Percentiles rank a stretch among this genome's conserved stretches.
Conservation (phyloP, 1,140 invertebrate genomes). For the Pomacea maculata region DNA sequence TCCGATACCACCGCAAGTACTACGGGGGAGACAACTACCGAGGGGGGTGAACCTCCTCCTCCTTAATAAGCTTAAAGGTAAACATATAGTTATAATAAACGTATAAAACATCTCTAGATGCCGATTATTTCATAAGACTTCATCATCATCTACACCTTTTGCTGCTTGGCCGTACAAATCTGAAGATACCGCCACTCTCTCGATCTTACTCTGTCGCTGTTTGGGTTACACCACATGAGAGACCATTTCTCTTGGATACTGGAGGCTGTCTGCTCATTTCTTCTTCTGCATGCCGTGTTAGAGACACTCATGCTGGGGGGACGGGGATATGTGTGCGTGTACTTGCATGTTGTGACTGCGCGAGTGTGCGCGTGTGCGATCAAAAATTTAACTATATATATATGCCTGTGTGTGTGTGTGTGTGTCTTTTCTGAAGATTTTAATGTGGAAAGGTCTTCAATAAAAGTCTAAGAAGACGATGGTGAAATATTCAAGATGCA, state of each 20-base stretch:
- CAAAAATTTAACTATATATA: background rate
- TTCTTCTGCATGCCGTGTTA: too few relatives aligned
- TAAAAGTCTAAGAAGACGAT: background rate
- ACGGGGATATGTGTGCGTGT: too few relatives aligned
- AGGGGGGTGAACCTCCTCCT: too few relatives aligned
- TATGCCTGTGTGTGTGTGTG: slow-evolving; percentile 9
- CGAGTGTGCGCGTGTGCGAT: background rate
- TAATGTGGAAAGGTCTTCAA: background rate
- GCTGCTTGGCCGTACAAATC: background rate
- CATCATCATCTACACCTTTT: background rate
- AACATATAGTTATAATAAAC: background rate
- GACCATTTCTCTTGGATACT: too few relatives aligned
- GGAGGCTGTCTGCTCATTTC: too few relatives aligned
- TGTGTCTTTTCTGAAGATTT: background rate
- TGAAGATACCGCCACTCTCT: background rate
- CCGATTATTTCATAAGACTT: background rate
- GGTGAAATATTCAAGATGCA: background rate
- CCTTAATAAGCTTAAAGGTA: background rate
- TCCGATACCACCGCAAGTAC: too few relatives aligned
- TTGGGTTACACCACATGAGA: too few relatives aligned
- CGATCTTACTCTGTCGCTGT: too few relatives aligned
- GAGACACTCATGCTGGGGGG: too few relatives aligned
- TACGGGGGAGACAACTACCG: too few relatives aligned
- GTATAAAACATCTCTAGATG: background rate
- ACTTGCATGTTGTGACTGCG: background rate